Percentiles rank a stretch among this genome's conserved stretches.
Conservation (phyloP, 2,888 invertebrate genomes). For the Vesta saturnalis region DNA sequence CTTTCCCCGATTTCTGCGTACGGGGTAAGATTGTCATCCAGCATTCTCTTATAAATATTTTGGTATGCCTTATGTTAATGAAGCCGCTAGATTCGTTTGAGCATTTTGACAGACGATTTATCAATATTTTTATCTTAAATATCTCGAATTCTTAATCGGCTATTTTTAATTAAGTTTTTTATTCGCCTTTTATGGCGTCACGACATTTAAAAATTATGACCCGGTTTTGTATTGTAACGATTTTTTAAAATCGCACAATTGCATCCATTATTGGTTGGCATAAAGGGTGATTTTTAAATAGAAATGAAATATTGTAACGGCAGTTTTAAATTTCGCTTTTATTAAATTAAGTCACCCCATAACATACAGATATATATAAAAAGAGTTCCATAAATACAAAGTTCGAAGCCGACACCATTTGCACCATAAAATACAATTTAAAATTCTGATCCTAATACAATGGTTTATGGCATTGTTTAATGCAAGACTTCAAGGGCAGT, state of each 20-base stretch:
- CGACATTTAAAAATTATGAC: conserved; percentile 16
- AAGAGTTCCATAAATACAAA: conserved; percentile 28
- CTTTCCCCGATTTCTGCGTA: conserved; percentile 17
- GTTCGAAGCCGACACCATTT: conserved; percentile 18
- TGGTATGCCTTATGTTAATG: conserved; percentile 44
- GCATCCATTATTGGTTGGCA: not conserved
- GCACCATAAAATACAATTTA: conserved; percentile 37
- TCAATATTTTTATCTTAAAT: conserved; percentile 39
- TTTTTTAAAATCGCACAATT: conserved; percentile 1
- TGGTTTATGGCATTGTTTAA: conserved; percentile 40
- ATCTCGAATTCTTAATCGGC: conserved; percentile 34
- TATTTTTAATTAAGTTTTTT: conserved; percentile 36
- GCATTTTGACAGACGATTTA: conserved; percentile 48
- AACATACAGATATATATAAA: conserved; percentile 15
- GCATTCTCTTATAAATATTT: conserved; percentile 29
- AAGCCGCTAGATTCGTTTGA: conserved; percentile 42
- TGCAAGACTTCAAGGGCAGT: conserved; percentile 31
- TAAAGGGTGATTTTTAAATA: conserved; percentile 36
- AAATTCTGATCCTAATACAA: conserved; percentile 37
- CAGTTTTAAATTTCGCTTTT: conserved; percentile 31
- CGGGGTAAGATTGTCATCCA: conserved; percentile 31
- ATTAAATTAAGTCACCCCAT: conserved; percentile 31
- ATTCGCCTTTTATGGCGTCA: conserved; percentile 19
- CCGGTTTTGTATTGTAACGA: not conserved
- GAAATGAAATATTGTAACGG: conserved; percentile 35